Base-by-base conservation (phyloP, 2,113 vertebrate species). In the Saccopteryx leptura region DNA sequence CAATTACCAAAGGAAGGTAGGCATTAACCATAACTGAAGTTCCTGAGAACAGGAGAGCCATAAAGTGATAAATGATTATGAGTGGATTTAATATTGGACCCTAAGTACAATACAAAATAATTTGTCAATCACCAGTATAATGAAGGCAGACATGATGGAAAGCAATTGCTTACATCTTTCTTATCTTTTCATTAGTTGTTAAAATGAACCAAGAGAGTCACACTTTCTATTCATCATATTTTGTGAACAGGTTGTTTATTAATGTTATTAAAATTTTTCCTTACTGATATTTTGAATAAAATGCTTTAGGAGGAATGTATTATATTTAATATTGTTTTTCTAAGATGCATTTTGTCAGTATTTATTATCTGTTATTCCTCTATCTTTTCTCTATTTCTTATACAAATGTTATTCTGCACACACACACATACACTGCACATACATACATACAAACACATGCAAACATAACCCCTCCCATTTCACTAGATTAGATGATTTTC, bases 281-380 rank as follows among this genome's bases (percentile, higher is more conserved):
- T 91, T 84, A 82, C 46, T 91, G 85, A 58, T 94, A 58, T 69
- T 88, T 95, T 86, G 18, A 93, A 72, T 91, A 79, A 69, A 83
- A 91, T 71, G 28, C 54, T 31, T 89, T 63, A 21, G 26, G 68
- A 88, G 28, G 83, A 79, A 91, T 33, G 21, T 14, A 87, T 76
- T 87, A 52, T 71, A 18, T 71, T 81, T 83, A 82, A 69, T 54
- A 60, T 18, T 88, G 15, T 60, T 76, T 95, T 95, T 19, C 72
- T 88, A 26, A 50, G 52, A 82, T 50, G 12, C 7, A 46, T 90
- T 63, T 71, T 58, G 52, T 75, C 48, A 65, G 26, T 39, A 56
- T 79, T 85, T 90, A 39, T 10, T 88, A 33, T 84, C 21, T 78
- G 12, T 87, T 79, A 63, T 63, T 4, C n/a, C 13, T 75, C 28